Conservation (phyloP, 2,113 vertebrate genomes). For the Hucho hucho region DNA sequence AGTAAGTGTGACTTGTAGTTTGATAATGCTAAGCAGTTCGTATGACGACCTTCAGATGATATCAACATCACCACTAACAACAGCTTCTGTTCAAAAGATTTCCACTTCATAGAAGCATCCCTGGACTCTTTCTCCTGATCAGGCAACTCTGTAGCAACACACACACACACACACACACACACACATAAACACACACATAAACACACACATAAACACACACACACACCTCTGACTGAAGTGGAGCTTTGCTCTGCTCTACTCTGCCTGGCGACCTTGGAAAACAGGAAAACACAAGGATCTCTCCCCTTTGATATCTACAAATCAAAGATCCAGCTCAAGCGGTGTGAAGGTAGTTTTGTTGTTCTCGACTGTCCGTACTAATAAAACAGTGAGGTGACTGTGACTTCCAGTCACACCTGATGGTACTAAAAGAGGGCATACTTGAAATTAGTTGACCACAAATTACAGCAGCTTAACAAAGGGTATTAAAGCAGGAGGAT, state of each 20-base stretch:
- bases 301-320: constrained; percentile 61
- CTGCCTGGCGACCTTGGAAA: constrained; percentile 49
- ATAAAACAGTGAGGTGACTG: constrained; percentile 60
- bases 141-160: constrained; percentile 32
- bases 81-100: too few species aligned
- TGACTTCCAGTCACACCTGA: constrained; percentile 54
- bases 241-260: constrained; percentile 32
- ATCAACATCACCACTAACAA: too few species aligned
- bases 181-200: constrained; percentile 37
- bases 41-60: too few species aligned
- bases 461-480: neutral
- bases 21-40: too few species aligned
- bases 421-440: neutral
- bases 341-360: constrained; percentile 55
- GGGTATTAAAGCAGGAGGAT: neutral
- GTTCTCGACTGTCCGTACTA: constrained; percentile 25
- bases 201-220: constrained; percentile 13
- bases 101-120: neutral
- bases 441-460: neutral
- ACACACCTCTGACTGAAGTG: constrained; percentile 41
- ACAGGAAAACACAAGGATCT: constrained; percentile 38
- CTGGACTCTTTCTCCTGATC: constrained; percentile 19
- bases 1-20: too few species aligned
- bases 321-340: constrained; percentile 53
- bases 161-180: constrained; percentile 27